A percentile compares a stretch with the other conserved stretches of the same genome.
These are phyloP conservation scores for Hirtodrosophila alboralis DNA, from an alignment of 2,888 invertebrate species.

Conservation along the genomic window DNA sequence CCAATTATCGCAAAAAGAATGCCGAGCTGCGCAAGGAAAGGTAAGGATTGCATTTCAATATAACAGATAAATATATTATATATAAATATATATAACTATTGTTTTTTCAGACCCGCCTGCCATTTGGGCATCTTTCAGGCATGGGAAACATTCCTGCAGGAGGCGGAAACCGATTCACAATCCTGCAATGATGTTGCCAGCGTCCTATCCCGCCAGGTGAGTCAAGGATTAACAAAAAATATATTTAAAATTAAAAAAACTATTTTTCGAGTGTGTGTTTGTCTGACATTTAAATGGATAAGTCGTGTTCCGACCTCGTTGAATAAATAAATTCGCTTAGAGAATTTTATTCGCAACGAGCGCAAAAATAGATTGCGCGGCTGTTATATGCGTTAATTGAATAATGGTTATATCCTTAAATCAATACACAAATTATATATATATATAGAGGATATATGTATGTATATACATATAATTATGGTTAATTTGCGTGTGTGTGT, in stretches of 20 bases:
- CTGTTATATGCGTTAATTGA: slow-evolving; percentile 39
- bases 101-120: slow-evolving; percentile 88
- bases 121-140: slow-evolving; percentile 93
- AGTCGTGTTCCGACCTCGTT: slow-evolving; percentile 44
- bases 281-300: slow-evolving; percentile 52
- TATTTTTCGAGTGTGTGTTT: neutral
- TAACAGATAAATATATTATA: slow-evolving; percentile 8
- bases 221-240: slow-evolving; percentile 11
- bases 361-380: slow-evolving; percentile 39
- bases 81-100: neutral
- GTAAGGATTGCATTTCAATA: slow-evolving; percentile 84
- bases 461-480: slow-evolving; percentile 9
- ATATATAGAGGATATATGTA: too few relatives aligned
- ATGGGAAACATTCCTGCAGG: slow-evolving; percentile 95
- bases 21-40: slow-evolving; percentile 94
- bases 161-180: slow-evolving; percentile 94
- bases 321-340: neutral
- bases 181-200: slow-evolving; percentile 93
- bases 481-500: too few relatives aligned
- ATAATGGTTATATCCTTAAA: slow-evolving; percentile 50
- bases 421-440: slow-evolving; percentile 31
- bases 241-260: too few relatives aligned
- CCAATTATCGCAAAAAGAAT: slow-evolving; percentile 93
- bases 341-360: slow-evolving; percentile 1
- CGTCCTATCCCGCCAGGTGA: slow-evolving; percentile 89